Percentiles rank a stretch among this genome's conserved stretches.
Conservation (phyloP, 1,140 invertebrate genomes). For the Drosophila nikananu region DNA sequence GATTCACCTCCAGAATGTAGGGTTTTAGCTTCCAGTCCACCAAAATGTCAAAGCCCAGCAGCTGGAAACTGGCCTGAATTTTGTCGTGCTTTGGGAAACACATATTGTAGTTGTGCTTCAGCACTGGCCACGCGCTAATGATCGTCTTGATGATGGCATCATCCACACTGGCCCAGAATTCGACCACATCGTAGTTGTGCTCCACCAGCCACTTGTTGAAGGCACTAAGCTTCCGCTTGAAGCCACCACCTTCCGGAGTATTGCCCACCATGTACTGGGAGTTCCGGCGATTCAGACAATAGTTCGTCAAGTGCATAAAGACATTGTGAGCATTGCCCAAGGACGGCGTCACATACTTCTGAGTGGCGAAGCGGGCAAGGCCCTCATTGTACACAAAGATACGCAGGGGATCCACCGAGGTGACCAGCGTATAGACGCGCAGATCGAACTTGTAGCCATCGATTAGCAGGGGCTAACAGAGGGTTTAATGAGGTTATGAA, state of each 20-base stretch:
- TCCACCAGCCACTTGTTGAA: conserved; percentile 90
- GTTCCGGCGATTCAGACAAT: conserved; percentile 97
- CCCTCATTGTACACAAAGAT: conserved; percentile 98
- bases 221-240: conserved; percentile 93
- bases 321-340: conserved; percentile 92
- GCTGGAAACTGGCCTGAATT: conserved; percentile 94
- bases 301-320: conserved; percentile 99
- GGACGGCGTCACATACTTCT: conserved; percentile 92
- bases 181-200: conserved; percentile 90
- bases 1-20: conserved; percentile 95
- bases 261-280: conserved; percentile 88
- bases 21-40: conserved; percentile 94
- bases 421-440: conserved; percentile 97
- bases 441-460: conserved; percentile 99
- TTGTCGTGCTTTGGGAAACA: conserved; percentile 94
- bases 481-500: background rate
- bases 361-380: conserved; percentile 95
- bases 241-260: conserved; percentile 90
- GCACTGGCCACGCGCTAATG: conserved; percentile 92
- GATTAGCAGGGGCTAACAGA: conserved; percentile 91
- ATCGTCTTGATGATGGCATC: conserved; percentile 96
- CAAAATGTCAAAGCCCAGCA: conserved; percentile 95
- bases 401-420: conserved; percentile 96
- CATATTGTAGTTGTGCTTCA: conserved; percentile 95
- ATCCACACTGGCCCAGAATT: conserved; percentile 92